phyloP scores from a whole-genome alignment of 2,888 invertebrate species.

The Drosophila peninsularis region DNA sequence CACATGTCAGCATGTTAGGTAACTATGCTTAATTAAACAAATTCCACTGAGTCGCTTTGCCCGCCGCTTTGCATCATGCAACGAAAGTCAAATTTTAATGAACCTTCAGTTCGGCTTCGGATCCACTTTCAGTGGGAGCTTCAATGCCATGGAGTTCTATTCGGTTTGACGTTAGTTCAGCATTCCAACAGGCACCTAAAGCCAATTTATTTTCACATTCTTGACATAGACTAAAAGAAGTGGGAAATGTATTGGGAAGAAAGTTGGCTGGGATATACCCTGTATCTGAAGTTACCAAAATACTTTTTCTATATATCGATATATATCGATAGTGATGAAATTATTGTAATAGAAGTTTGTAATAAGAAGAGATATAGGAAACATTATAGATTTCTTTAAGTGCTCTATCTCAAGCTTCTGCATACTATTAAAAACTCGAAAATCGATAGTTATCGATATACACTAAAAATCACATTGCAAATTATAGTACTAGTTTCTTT shows the following conservation, averaged over 20 bases:
- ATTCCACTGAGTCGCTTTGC: constrained; percentile 53
- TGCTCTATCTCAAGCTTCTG: no score
- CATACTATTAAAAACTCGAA: no score
- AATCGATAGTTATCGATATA: neutral
- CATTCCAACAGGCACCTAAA: constrained; percentile 25
- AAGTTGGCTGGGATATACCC: neutral
- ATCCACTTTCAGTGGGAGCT: neutral
- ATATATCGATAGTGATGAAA: no score
- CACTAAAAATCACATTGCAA: neutral
- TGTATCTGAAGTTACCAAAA: neutral
- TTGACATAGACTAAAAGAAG: constrained; percentile 6
- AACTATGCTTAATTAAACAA: constrained; percentile 78
- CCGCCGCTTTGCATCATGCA: constrained; percentile 43
- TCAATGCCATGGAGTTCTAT: constrained; percentile 11
- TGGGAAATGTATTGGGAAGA: neutral
- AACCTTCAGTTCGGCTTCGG: constrained; percentile 17
- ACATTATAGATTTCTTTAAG: no score
- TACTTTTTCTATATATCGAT: no score
- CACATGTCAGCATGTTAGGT: constrained; percentile 41
- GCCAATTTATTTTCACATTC: constrained; percentile 54
- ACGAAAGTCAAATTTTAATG: constrained; percentile 58
- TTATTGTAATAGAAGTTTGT: no score
- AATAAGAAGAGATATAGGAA: no score
- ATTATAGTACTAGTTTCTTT: neutral
- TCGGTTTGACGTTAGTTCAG: constrained; percentile 9